These are phyloP conservation scores for Pluvialis apricaria DNA, from an alignment of 2,113 vertebrate species.

Conservation along the genomic window DNA sequence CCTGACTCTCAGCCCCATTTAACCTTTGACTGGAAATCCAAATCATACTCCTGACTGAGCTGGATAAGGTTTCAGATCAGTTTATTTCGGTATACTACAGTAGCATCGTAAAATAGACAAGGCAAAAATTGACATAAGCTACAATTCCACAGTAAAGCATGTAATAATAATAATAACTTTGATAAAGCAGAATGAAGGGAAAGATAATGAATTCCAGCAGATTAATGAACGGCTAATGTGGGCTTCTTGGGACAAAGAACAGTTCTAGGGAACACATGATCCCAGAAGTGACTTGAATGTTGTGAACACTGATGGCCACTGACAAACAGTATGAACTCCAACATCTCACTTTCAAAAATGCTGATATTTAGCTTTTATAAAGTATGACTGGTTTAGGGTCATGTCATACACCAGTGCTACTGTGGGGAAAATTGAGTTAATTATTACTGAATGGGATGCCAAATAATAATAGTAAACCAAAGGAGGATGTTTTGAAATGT, in stretches of 20 bases:
- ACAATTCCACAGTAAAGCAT: neutral
- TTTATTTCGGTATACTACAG: neutral
- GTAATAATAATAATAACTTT: neutral
- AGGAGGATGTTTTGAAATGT: neutral
- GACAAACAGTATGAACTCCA: neutral
- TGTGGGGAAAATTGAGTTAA: constrained; percentile 26
- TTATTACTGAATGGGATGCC: neutral
- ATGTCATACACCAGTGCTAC: neutral
- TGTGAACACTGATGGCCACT: neutral
- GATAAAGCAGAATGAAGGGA: neutral
- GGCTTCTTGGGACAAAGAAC: neutral
- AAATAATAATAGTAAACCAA: neutral
- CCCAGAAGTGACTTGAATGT: neutral
- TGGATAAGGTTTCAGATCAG: neutral
- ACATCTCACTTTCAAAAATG: neutral
- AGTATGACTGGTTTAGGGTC: neutral
- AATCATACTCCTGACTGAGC: neutral
- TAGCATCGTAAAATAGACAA: neutral
- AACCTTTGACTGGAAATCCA: neutral
- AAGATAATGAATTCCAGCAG: neutral
- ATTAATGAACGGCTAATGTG: neutral
- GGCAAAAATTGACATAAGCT: neutral
- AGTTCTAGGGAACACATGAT: neutral
- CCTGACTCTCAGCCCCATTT: neutral
- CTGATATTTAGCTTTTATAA: neutral